phyloP scores from a whole-genome alignment of 2,113 vertebrate species.

The Takifugu flavidus region DNA sequence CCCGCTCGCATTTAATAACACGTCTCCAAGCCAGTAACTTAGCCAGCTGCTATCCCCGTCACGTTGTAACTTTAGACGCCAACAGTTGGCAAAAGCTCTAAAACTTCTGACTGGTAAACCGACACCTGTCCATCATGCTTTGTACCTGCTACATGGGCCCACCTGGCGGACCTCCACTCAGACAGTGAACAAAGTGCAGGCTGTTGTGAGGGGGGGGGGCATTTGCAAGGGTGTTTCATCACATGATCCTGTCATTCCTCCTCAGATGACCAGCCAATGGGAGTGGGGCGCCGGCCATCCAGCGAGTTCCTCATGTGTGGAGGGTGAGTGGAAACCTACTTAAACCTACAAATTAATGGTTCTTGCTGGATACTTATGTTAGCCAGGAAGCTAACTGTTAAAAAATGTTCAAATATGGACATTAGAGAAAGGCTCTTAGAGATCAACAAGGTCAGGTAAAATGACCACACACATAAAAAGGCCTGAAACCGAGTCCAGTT shows the following conservation, averaged over 20 bases:
- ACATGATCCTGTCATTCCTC: slow-evolving; percentile 24
- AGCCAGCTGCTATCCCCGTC: slow-evolving; percentile 34
- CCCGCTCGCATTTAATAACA: neutral
- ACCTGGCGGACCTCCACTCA: slow-evolving; percentile 7
- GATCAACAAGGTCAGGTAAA: neutral
- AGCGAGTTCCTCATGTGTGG: slow-evolving; percentile 91
- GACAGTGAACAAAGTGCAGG: neutral
- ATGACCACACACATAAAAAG: neutral
- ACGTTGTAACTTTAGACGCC: slow-evolving; percentile 35
- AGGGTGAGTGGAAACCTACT: slow-evolving; percentile 80
- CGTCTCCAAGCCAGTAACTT: slow-evolving; percentile 21
- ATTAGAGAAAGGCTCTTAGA: neutral
- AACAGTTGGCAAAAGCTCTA: slow-evolving; percentile 11
- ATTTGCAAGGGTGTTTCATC: neutral
- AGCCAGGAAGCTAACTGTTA: no score
- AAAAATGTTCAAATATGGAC: neutral
- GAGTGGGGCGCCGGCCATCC: slow-evolving; percentile 78
- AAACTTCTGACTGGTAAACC: slow-evolving; percentile 13
- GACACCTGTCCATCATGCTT: slow-evolving; percentile 2
- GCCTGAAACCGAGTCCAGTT: slow-evolving; percentile 14
- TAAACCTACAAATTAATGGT: no score
- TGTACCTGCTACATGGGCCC: slow-evolving; percentile 20
- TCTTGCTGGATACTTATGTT: no score
- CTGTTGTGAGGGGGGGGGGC: neutral
- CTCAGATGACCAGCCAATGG: slow-evolving; percentile 86